Evolutionary conservation across 2,797 vertebrate species (phyloP), one percentile per base, ranked within the genome.

Genomic region (Rhinophrynus dorsalis): DNA sequence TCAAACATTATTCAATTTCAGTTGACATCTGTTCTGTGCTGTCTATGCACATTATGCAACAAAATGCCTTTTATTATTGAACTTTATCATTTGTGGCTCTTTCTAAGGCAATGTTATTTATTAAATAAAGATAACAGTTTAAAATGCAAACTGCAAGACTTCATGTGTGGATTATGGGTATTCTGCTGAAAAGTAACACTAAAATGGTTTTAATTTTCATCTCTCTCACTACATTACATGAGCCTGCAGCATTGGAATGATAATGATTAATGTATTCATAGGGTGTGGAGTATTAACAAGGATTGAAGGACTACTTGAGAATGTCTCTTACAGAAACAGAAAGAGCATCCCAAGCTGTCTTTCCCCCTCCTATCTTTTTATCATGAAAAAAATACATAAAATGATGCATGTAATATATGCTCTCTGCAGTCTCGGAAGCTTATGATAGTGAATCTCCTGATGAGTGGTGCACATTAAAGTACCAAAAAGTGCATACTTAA

Each of bases 1-100:
- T 48, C 58, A 75, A 59, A 1, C 30, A 69, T 45, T 78, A 68
- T 50, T 76, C 32, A 47, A 0, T 1, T 68, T 13, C 30, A 21
- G 0, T 15, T 71, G 29, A 47, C 54, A 72, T 59, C 63, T 65
- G 18, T 47, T 67, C 33, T 58, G 11, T 62, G 38, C 7, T 62
- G 20, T 4, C 51, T 40, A n/a, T 48, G 18, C 29, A 3, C 6
- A 48, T 42, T 47, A 45, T 55, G 11, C 18, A 69, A 66, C 42
- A 18, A 62, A 27, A 8, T 55, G 9, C 7, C 15, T 60, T 70
- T 27, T 74, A 75, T 57, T 30, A 72, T 51, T 12, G 17, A 50
- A 35, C 44, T 48, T 59, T 59, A 50, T 58, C 33, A 38, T 26
- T 15, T 40, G 35, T 26, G 35, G 33, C 55, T 40, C 55, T 40